These are phyloP conservation scores for Ormyrus thymus DNA, from an alignment of 2,888 invertebrate species.

Conservation along the genomic window DNA sequence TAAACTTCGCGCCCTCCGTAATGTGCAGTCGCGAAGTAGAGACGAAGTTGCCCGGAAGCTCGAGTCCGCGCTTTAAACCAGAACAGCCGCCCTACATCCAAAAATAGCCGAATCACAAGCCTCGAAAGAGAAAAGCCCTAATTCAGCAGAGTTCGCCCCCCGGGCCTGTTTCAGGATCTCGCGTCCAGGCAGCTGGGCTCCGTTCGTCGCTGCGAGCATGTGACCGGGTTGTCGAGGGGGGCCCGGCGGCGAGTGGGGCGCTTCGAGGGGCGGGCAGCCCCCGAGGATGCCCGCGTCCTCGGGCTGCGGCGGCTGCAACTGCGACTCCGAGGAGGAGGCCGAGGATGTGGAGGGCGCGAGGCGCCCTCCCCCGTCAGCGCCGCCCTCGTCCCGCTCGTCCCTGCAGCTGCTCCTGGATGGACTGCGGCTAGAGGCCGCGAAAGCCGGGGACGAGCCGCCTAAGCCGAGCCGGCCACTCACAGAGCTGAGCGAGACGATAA, in stretches of 20 bases:
- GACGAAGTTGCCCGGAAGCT: no score
- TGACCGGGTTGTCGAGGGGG: constrained; percentile 7
- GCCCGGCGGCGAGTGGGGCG: neutral
- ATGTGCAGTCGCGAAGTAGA: no score
- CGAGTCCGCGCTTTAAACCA: no score
- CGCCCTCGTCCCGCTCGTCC: constrained; percentile 11
- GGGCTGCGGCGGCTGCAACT: constrained; percentile 20
- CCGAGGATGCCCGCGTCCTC: constrained; percentile 44
- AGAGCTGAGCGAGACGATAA: neutral
- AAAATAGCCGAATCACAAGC: no score
- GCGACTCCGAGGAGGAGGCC: constrained; percentile 57
- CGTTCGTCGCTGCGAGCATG: neutral
- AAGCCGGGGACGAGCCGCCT: constrained; percentile 2
- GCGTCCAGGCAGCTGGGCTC: no score
- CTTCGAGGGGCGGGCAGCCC: neutral
- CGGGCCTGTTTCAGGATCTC: no score
- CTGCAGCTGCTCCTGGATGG: constrained; percentile 67
- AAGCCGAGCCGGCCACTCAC: no score
- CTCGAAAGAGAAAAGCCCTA: no score
- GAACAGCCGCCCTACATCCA: no score
- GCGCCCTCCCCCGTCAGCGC: neutral
- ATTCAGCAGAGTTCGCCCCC: no score
- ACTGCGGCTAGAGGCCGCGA: constrained; percentile 68
- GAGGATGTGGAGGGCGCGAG: constrained; percentile 72
- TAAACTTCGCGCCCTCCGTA: no score